Conservation (phyloP, 2,113 vertebrate species). For the Setophaga petechia region DNA sequence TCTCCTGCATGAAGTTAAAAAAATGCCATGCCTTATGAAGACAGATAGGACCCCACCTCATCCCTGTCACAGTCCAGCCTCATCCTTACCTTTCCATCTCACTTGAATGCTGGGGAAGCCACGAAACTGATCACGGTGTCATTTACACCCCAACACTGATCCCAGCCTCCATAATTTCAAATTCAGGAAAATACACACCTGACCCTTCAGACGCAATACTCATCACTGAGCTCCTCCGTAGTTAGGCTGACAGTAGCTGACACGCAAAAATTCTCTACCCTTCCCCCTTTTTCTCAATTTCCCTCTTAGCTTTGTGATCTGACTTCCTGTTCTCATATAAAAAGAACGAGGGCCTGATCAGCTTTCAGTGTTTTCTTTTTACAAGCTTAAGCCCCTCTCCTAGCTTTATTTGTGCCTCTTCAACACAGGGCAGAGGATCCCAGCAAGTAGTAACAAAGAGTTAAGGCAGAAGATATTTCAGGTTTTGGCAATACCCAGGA, state of each 20-base stretch:
- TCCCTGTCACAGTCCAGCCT: not conserved
- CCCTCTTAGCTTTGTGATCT: not conserved
- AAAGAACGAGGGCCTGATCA: not conserved
- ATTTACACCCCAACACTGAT: not conserved
- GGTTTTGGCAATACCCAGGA: not conserved
- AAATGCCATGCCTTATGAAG: rapidly evolving
- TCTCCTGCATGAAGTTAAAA: not conserved
- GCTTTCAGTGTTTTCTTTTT: not conserved
- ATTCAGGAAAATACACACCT: not conserved
- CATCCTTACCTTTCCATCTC: not conserved
- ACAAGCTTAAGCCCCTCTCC: not conserved
- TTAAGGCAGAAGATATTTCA: not conserved
- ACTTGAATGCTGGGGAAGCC: not conserved
- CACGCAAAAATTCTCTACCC: not conserved
- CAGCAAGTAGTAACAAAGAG: rapidly evolving
- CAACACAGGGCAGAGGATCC: not conserved
- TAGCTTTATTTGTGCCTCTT: not conserved
- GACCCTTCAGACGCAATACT: not conserved
- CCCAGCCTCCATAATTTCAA: not conserved
- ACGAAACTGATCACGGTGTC: not conserved
- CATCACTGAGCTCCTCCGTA: not conserved
- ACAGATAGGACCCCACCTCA: not conserved
- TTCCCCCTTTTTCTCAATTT: slow-evolving; percentile 44
- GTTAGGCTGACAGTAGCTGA: not conserved
- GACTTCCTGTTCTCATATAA: slow-evolving; percentile 50